Evolutionary conservation across 2,888 invertebrate species (phyloP), one percentile per base, ranked within the genome.

Genomic region (Athrips mouffetella): DNA sequence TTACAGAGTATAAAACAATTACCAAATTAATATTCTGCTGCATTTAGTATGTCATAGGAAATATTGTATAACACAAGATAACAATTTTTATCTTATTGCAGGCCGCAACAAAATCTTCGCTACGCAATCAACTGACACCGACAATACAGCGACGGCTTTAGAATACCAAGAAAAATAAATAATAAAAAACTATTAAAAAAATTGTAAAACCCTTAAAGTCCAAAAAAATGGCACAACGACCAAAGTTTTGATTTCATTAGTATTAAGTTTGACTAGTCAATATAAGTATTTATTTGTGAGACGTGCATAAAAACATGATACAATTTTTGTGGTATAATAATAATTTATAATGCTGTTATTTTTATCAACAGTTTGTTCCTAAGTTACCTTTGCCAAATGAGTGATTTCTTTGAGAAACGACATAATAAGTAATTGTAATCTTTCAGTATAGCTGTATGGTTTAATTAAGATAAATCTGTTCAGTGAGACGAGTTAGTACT

Each of bases 161-260:
- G 33, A 49, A 29, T 37, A 47, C 45, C 27, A 48, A 51, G 35
- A 47, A 45, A 45, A 50, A 58, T 58, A 57, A 51, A 49, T 65
- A 63, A 62, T 60, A 60, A 65, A 70, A 73, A 68, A 68, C 60
- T 65, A 60, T 59, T 60, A 63, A 66, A 70, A 88, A 87, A 85
- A 83, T 75, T 55, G 77, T 63, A 84, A 87, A 87, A 83, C 65
- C 63, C 63, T 70, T 73, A 83, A 83, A 65, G 63, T 60, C 59
- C 67, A 84, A 88, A 88, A 88, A 88, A 88, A 87, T 88, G 88
- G 87, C 86, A 85, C 88, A 85, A 86, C 85, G 87, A 87, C 87
- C 87, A 86, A 87, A 85, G 81, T 80, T 63, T 65, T 72, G 67
- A 73, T 78, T 80, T 76, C 60, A 66, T 72, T 77, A 75, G 59